Evolutionary conservation across 1,140 invertebrate genomes (phyloP), one percentile per base, ranked within the genome.

Genomic region (Brachionus asplanchnoidis): DNA sequence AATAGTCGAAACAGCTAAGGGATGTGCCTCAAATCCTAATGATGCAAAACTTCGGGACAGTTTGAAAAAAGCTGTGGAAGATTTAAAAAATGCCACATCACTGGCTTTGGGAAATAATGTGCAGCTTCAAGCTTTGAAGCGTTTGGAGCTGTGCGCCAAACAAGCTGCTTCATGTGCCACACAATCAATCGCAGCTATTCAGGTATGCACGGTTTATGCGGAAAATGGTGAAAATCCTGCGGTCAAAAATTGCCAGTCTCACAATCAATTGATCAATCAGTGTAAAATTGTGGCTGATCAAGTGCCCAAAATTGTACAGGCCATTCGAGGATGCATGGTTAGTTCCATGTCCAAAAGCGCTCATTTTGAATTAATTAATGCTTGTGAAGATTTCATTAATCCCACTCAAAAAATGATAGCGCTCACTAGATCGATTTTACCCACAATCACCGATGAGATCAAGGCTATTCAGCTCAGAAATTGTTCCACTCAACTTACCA

Each of bases 1-100:
- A 85, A 94, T 98, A 93, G 96, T 98, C 2, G 97, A 99, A 89
- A 97, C 97, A 1, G 97, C 97, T 0, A 93, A 98, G 88, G 92
- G 94, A 6, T 97, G 95, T 90, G 95, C 95, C 12, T 93, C 92
- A 36, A 93, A 93, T 88, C 96, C 95, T 0, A 92, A 93, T 88
- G 95, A 97, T 86, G 92, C 93, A 0, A 91, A 92, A 60, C 94
- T 94, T 87, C 97, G 98, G 88, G 93, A 95, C 86, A 93, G 93
- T 6, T 88, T 99, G 0, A 92, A 94, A 32, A 92, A 92, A 75
- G 97, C 97, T 0, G 97, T 97, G 0, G 95, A 98, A 88, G 94
- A 97, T 86, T 89, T 99, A 9, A 84, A 68, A 84, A 68, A 20
- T 14, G 82, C 82, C 7, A 84, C 82, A 14, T 36, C 28, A 3